A percentile compares a stretch with the other conserved stretches of the same genome.
Evolutionary conservation across 2,113 vertebrate species (phyloP).

Genomic region (Colaptes auratus): DNA sequence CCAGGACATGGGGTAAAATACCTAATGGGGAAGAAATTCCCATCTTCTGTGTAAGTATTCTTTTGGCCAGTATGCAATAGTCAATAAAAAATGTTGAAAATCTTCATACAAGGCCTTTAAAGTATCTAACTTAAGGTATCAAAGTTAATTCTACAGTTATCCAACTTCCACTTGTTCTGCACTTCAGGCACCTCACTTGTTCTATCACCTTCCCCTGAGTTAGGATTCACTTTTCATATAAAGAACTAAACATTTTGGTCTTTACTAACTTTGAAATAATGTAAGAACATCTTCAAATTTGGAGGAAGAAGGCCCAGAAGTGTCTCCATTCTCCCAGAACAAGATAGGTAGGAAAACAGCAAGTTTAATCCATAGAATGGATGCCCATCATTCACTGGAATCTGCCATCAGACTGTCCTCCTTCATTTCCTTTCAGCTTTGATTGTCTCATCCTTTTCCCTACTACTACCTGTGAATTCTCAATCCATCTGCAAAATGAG

Average conservation of each 20-base stretch:
- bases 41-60: rapidly evolving
- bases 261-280: neutral
- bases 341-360: neutral
- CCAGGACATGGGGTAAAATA: neutral
- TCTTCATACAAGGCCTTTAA: neutral
- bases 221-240: neutral
- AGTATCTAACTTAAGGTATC: neutral
- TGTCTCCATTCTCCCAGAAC: neutral
- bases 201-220: neutral
- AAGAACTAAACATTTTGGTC: neutral
- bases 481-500: neutral
- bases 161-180: neutral
- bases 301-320: neutral
- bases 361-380: neutral
- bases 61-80: neutral
- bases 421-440: neutral
- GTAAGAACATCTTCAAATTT: neutral
- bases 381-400: neutral
- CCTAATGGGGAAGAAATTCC: neutral
- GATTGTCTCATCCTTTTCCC: neutral
- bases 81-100: neutral
- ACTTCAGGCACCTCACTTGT: neutral
- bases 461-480: neutral
- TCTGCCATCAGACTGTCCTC: neutral
- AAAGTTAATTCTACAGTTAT: neutral